These are phyloP conservation scores for Peromyscus nudipes DNA, from an alignment of 2,797 vertebrate species.

Conservation along the genomic window DNA sequence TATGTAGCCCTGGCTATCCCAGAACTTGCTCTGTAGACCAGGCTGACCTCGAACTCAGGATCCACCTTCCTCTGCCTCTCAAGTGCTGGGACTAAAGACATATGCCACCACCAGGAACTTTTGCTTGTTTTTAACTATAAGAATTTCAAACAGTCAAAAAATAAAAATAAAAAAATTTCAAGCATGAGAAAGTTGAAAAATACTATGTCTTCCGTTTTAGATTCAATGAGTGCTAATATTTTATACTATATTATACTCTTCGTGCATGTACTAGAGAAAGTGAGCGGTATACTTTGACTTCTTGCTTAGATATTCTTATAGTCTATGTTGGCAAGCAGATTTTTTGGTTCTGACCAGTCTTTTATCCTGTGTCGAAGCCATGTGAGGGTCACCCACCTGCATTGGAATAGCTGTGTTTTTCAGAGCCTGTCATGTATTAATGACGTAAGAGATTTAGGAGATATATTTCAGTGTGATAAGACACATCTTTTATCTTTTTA, in stretches of 20 bases:
- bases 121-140: background rate
- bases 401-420: background rate
- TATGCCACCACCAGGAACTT: background rate
- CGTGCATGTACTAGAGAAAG: background rate
- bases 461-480: background rate
- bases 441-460: background rate
- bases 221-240: conserved; percentile 17
- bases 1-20: background rate
- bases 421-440: background rate
- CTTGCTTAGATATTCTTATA: background rate
- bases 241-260: background rate
- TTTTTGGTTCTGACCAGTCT: conserved; percentile 22
- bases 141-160: background rate
- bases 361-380: background rate
- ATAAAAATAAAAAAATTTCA: conserved; percentile 3
- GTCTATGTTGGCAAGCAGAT: background rate
- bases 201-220: background rate
- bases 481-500: conserved; percentile 35
- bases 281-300: background rate
- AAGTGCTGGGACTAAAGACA: background rate
- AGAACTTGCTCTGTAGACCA: background rate
- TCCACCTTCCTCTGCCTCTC: background rate
- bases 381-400: background rate
- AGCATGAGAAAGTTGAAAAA: conserved; percentile 12
- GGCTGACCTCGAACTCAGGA: background rate